These are phyloP conservation scores for Zosterops lateralis DNA, from an alignment of 2,113 vertebrate species.

Conservation along the genomic window DNA sequence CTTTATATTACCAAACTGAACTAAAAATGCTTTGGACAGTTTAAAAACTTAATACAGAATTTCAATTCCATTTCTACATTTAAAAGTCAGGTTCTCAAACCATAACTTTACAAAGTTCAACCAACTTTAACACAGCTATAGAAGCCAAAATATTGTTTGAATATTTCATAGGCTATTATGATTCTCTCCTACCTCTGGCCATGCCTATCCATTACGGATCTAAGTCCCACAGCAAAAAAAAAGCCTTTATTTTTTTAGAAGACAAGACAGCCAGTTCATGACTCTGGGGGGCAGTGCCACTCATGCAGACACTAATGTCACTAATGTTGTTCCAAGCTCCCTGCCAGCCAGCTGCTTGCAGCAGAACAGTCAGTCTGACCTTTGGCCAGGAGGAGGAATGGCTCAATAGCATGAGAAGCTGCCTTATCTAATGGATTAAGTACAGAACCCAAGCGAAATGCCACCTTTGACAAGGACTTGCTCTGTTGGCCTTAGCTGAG, in stretches of 20 bases:
- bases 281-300: slow-evolving; percentile 49
- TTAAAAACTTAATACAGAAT: neutral
- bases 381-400: slow-evolving; percentile 35
- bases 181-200: neutral
- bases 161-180: neutral
- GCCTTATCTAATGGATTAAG: slow-evolving; percentile 65
- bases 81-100: neutral
- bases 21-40: neutral
- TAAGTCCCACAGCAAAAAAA: neutral
- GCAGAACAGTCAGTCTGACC: slow-evolving; percentile 36
- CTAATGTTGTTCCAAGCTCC: slow-evolving; percentile 38
- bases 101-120: neutral
- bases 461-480: slow-evolving; percentile 51
- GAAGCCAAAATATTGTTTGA: neutral
- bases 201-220: neutral
- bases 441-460: slow-evolving; percentile 26
- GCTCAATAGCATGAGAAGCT: slow-evolving; percentile 44
- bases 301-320: slow-evolving; percentile 50
- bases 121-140: neutral
- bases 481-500: slow-evolving; percentile 2
- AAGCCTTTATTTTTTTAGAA: neutral
- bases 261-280: slow-evolving; percentile 35
- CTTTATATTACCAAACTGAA: neutral
- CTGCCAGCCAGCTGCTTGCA: slow-evolving; percentile 57
- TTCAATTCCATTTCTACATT: neutral